Evolutionary conservation across 2,797 vertebrate genomes (phyloP), one percentile per base, ranked within the genome.

Genomic region (Pseudochirops cupreus): DNA sequence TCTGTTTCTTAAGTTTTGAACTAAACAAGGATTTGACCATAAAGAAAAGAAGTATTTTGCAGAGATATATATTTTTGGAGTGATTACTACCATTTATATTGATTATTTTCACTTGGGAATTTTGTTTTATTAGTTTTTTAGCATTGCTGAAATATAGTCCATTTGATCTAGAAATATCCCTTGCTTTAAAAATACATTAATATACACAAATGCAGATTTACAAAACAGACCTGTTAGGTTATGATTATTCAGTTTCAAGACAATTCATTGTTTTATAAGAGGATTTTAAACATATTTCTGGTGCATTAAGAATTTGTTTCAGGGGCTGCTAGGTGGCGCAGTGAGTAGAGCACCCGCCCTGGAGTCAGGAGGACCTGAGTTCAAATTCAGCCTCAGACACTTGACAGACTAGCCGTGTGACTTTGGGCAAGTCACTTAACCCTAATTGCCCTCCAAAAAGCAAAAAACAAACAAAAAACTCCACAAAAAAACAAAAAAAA

Each of bases 1-100:
- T 33, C 26, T 94, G 58, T 12, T 94, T 94, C n/a, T 39, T 16
- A 94, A 29, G 29, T 95, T 97, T 97, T 96, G 90, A 94, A 55
- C 29, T 93, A 56, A 95, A 21, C 29, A 93, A 97, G 46, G 93
- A 58, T 95, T 95, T 50, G 3, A 26, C 21, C 9, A 46, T 24
- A 87, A 24, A 82, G 21, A 24, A 24, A 46, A 82, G 4, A 46
- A 82, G 39, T 82, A 21, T 46, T 82, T 21, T 82, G 67, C 5
- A 21, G 33, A 74, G 5, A 2, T 74, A 39, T 39, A 9, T 39
- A 5, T 39, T 5, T 46, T 39, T 82, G 6, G 9, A 82, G 67
- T 9, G 18, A 46, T 74, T 39, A 18, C 33, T 24, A 46, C 18
- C 6, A 82, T 82, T 82, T 82, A 46, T 46, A 74, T 82, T 67